Evolutionary conservation across 2,888 invertebrate genomes (phyloP).

Genomic region (Lithodes maja): DNA sequence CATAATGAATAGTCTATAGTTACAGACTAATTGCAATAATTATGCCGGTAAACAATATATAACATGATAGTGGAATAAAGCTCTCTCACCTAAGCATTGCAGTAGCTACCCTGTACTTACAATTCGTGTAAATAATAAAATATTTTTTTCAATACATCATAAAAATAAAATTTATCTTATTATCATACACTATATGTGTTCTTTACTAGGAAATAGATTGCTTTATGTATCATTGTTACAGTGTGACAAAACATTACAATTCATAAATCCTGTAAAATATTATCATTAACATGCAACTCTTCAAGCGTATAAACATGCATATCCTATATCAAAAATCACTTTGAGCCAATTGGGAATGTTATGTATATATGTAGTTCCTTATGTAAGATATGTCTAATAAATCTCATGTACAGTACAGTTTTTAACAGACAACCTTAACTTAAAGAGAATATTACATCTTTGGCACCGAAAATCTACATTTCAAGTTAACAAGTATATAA

Average conservation of each 20-base stretch:
- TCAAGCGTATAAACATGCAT: neutral
- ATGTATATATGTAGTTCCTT: neutral
- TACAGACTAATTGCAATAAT: neutral
- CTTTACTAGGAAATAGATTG: neutral
- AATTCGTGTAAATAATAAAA: neutral
- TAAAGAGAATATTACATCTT: neutral
- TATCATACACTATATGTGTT: neutral
- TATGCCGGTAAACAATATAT: neutral
- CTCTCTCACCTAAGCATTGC: neutral
- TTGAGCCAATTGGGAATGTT: neutral
- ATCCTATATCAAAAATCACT: neutral
- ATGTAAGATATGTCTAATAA: neutral
- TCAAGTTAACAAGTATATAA: no score
- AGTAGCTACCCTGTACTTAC: neutral
- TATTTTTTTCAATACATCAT: neutral
- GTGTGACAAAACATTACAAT: neutral
- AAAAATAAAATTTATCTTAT: neutral
- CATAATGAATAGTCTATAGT: no score
- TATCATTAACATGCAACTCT: neutral
- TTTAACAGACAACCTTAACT: neutral
- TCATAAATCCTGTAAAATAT: neutral
- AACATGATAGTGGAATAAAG: neutral
- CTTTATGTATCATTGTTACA: neutral
- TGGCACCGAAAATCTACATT: constrained; percentile 7
- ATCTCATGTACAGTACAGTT: constrained; percentile 23